These are phyloP conservation scores for Typhlomys cinereus DNA, from an alignment of 2,113 vertebrate species.

Conservation along the genomic window DNA sequence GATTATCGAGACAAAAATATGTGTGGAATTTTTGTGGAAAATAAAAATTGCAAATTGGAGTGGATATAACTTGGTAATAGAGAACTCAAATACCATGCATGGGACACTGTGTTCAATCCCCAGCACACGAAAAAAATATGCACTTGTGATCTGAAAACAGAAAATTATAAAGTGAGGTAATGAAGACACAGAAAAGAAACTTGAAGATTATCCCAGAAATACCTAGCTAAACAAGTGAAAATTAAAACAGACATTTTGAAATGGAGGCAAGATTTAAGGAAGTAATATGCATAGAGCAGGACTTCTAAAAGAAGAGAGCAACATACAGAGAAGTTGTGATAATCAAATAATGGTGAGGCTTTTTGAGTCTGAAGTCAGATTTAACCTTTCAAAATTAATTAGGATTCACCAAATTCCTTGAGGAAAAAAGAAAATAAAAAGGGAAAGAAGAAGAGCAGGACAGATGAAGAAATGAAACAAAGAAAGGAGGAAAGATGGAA, in stretches of 20 bases:
- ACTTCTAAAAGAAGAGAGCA: not conserved
- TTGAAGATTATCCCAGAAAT: not conserved
- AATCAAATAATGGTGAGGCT: not conserved
- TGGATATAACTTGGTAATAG: not conserved
- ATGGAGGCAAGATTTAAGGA: not conserved
- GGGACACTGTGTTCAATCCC: not conserved
- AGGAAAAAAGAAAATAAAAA: slow-evolving; percentile 31
- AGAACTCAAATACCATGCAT: not conserved
- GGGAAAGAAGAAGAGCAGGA: not conserved
- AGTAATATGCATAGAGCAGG: not conserved
- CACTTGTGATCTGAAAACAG: no score
- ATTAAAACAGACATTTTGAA: not conserved
- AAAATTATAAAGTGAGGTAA: not conserved
- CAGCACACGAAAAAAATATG: no score
- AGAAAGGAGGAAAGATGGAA: not conserved
- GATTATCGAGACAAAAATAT: slow-evolving; percentile 8
- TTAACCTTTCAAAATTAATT: slow-evolving; percentile 26
- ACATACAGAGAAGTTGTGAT: not conserved
- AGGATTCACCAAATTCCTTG: not conserved
- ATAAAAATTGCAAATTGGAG: no score
- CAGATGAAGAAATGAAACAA: no score
- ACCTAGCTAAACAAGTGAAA: not conserved
- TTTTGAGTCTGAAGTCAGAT: not conserved
- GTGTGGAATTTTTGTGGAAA: not conserved
- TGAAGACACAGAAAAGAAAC: slow-evolving; percentile 8